These are phyloP conservation scores for Yponomeuta malinellus DNA, from an alignment of 2,888 invertebrate species.

Conservation along the genomic window DNA sequence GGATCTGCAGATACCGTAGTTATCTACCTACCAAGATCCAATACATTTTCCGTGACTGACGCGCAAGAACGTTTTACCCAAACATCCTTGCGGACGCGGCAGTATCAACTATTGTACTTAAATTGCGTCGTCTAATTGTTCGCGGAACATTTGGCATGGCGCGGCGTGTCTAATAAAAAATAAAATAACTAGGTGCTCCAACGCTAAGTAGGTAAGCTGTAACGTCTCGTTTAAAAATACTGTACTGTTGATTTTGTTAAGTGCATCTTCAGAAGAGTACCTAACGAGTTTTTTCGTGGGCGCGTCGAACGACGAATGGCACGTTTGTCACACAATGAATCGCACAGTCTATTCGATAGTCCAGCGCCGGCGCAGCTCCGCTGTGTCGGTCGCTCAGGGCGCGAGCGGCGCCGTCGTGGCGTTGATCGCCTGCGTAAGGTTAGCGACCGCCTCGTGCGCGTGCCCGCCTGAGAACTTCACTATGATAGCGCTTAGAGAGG, in stretches of 20 bases:
- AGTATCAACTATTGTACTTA: neutral
- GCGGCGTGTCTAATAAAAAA: constrained; percentile 4
- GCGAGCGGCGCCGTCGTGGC: constrained; percentile 23
- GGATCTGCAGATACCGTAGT: no score
- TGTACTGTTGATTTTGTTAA: neutral
- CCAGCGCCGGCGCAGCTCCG: neutral
- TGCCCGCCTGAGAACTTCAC: constrained; percentile 58
- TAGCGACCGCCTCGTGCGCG: constrained; percentile 19
- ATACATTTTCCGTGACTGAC: neutral
- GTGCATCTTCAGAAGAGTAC: neutral
- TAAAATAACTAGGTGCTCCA: neutral
- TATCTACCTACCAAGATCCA: neutral
- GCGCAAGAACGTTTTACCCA: no score
- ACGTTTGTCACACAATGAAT: neutral
- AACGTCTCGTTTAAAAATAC: constrained; percentile 5
- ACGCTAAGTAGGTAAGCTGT: neutral
- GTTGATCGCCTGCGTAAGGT: constrained; percentile 26
- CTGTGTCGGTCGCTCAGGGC: constrained; percentile 20
- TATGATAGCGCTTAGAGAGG: constrained; percentile 79
- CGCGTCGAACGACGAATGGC: neutral
- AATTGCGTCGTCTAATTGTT: neutral
- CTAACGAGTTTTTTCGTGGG: no score
- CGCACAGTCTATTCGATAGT: neutral
- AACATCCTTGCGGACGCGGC: no score
- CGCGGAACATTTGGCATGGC: constrained; percentile 8